A percentile compares a stretch with the other conserved stretches of the same genome.
These are phyloP conservation scores for Calidris pygmaea DNA, from an alignment of 2,113 vertebrate genomes.

Conservation along the genomic window DNA sequence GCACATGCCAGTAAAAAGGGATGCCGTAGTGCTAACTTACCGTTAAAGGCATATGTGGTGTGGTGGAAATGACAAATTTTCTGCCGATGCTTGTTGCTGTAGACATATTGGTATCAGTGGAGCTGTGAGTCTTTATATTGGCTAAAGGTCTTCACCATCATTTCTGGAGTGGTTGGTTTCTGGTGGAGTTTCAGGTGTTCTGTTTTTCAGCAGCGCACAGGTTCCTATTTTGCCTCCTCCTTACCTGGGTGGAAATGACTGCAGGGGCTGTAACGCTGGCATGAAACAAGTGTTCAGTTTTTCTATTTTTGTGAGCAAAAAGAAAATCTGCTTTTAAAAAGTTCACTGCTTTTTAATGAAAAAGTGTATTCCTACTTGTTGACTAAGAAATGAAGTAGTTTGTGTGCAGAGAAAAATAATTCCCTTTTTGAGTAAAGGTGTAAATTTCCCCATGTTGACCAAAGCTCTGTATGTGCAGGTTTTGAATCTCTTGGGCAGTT, in stretches of 20 bases:
- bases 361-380: not conserved
- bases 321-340: not conserved
- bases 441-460: not conserved
- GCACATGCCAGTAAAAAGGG: not conserved
- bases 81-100: not conserved
- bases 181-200: slow-evolving; percentile 1
- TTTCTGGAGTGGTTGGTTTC: not conserved
- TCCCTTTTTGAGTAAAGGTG: not conserved
- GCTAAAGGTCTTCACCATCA: not conserved
- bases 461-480: not conserved
- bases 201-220: not conserved
- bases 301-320: not conserved
- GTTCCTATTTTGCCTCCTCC: not conserved
- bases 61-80: not conserved
- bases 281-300: not conserved
- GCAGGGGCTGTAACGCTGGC: not conserved
- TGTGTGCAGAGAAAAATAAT: not conserved
- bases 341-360: not conserved
- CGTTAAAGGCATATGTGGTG: not conserved
- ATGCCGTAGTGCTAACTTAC: not conserved
- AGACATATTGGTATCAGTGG: not conserved
- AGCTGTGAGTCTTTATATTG: not conserved
- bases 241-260: not conserved
- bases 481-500: not conserved
- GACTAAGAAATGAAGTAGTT: not conserved